phyloP scores from a whole-genome alignment of 2,797 vertebrate species.

The Pseudochaenichthys georgianus region DNA sequence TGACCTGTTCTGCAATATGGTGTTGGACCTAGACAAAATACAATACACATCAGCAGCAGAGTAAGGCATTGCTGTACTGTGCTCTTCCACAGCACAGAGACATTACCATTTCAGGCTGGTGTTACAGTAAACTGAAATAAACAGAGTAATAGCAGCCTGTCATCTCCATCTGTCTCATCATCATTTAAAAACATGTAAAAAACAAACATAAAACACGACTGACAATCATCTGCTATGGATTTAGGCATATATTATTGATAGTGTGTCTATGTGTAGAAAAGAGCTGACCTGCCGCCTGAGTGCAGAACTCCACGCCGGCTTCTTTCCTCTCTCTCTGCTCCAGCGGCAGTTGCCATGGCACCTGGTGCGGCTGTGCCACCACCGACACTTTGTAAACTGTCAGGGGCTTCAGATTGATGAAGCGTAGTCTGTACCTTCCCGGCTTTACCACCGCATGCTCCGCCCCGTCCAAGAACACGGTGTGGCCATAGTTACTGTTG shows the following conservation, averaged over 20 bases:
- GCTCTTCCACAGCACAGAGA: slow-evolving; percentile 45
- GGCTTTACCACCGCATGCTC: slow-evolving; percentile 91
- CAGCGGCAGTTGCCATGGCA: slow-evolving; percentile 98
- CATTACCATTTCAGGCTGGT: slow-evolving; percentile 12
- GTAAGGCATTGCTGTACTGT: slow-evolving; percentile 56
- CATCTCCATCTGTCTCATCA: slow-evolving; percentile 17
- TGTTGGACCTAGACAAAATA: slow-evolving; percentile 83
- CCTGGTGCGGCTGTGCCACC: slow-evolving; percentile 94
- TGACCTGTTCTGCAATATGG: slow-evolving; percentile 85
- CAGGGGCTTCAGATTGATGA: slow-evolving; percentile 92
- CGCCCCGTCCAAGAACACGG: slow-evolving; percentile 92
- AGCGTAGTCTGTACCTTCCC: slow-evolving; percentile 90
- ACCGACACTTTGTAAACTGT: slow-evolving; percentile 94
- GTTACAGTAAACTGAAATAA: slow-evolving; percentile 15
- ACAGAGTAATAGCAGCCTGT: slow-evolving; percentile 21
- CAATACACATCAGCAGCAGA: slow-evolving; percentile 77
- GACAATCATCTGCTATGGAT: neutral
- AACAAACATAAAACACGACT: neutral
- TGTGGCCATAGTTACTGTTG: slow-evolving; percentile 97
- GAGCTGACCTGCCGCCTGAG: slow-evolving; percentile 93
- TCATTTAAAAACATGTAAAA: slow-evolving; percentile 29
- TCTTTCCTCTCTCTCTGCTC: slow-evolving; percentile 97
- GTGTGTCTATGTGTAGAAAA: slow-evolving; percentile 10
- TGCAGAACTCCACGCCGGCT: slow-evolving; percentile 95
- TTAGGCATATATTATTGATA: slow-evolving; percentile 30